These are phyloP conservation scores for Cladopsammia gracilis DNA, from an alignment of 64 coral and sea anemone genomes.

Conservation along the genomic window DNA sequence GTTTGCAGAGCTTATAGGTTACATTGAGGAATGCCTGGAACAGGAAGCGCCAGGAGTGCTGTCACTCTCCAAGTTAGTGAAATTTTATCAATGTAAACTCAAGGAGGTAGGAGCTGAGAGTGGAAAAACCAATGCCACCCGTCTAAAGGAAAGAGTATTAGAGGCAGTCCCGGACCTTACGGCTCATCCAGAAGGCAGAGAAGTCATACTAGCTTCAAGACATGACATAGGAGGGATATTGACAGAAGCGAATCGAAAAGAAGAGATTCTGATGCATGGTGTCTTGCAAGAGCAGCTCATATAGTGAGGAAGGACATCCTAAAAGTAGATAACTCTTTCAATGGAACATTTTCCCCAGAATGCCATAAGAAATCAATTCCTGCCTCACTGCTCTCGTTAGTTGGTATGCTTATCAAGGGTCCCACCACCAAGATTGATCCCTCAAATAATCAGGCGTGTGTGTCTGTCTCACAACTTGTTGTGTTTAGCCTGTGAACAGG, in stretches of 20 bases:
- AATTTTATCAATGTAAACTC: constrained; percentile 35
- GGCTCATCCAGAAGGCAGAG: constrained; percentile 49
- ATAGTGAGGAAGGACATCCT: constrained; percentile 70
- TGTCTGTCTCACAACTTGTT: constrained; percentile 49
- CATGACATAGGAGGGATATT: constrained; percentile 62
- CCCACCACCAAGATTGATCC: constrained; percentile 52
- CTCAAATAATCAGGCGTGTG: constrained; percentile 43
- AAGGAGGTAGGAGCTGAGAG: constrained; percentile 34
- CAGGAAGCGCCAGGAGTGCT: constrained; percentile 41
- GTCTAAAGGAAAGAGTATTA: constrained; percentile 55
- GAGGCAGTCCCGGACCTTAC: constrained; percentile 43
- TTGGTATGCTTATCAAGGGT: constrained; percentile 63
- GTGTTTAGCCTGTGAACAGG: too few relatives aligned
- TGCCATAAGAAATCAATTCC: constrained; percentile 70
- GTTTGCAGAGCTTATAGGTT: constrained; percentile 46
- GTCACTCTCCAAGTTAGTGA: constrained; percentile 60
- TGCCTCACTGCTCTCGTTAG: constrained; percentile 46
- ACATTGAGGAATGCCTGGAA: constrained; percentile 63
- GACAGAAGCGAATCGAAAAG: constrained; percentile 22
- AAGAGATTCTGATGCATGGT: constrained; percentile 56
- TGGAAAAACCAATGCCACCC: too few relatives aligned
- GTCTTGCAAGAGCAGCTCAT: constrained; percentile 51
- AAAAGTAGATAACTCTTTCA: constrained; percentile 58
- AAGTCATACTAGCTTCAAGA: neutral
- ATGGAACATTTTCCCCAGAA: constrained; percentile 65